These are phyloP conservation scores for Rhagoletis zephyria DNA, from an alignment of 1,140 invertebrate species.

Conservation along the genomic window DNA sequence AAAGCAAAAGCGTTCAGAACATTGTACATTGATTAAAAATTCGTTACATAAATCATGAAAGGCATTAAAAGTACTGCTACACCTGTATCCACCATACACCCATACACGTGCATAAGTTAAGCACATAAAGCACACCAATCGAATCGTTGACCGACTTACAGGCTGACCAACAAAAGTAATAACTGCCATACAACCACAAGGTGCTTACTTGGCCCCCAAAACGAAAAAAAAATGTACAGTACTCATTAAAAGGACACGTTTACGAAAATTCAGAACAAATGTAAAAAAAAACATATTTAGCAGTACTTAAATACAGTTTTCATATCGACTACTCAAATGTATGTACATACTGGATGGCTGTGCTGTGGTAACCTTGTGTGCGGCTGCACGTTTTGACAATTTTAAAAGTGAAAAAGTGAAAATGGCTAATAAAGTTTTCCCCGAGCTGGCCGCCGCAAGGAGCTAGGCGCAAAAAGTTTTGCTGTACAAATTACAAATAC, in stretches of 20 bases:
- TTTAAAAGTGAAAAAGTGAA: background rate
- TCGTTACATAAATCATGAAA: slow-evolving; percentile 29
- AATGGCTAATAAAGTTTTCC: slow-evolving; percentile 47
- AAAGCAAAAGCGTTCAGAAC: background rate
- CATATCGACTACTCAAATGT: background rate
- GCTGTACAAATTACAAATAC: background rate
- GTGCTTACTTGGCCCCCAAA: too few relatives aligned
- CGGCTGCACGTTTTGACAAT: slow-evolving; percentile 36
- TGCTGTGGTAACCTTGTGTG: too few relatives aligned
- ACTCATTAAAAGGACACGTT: slow-evolving; percentile 46
- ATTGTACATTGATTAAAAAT: slow-evolving; percentile 38
- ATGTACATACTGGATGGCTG: background rate
- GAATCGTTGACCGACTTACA: background rate
- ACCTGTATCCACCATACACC: background rate
- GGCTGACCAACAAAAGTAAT: background rate
- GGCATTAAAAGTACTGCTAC: background rate
- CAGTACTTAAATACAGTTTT: slow-evolving; percentile 11
- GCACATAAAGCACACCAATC: background rate
- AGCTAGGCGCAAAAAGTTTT: background rate
- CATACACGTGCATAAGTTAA: background rate
- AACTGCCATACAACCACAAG: background rate
- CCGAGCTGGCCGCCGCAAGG: background rate
- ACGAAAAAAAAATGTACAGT: background rate
- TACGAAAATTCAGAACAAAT: too few relatives aligned
- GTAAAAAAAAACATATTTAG: background rate